Conservation (phyloP, 2,797 vertebrate species). For the Enteromius viviparus region DNA sequence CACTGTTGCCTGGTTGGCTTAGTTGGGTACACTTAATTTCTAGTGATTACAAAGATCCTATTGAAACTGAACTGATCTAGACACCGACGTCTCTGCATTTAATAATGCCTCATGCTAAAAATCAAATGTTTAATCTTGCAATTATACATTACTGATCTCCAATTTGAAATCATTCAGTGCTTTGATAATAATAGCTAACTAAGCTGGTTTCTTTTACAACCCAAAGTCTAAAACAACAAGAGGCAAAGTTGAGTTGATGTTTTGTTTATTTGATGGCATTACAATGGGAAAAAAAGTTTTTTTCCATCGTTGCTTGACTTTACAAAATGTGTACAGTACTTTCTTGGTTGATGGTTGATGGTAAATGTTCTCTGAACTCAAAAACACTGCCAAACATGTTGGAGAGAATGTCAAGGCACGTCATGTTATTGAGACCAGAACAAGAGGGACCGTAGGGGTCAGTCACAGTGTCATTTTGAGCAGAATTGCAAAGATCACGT, state of each 20-base stretch:
- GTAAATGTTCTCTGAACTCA: conserved; percentile 56
- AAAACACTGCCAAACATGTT: conserved; percentile 52
- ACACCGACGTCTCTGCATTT: too few species aligned
- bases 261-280: conserved; percentile 59
- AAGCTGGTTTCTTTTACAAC: too few species aligned
- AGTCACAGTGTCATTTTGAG: conserved; percentile 55
- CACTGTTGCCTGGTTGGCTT: too few species aligned
- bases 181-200: neutral
- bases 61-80: too few species aligned
- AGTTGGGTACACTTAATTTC: too few species aligned
- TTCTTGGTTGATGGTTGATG: conserved; percentile 51
- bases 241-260: conserved; percentile 8
- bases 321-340: conserved; percentile 61
- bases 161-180: too few species aligned
- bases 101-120: too few species aligned
- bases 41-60: too few species aligned
- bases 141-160: too few species aligned
- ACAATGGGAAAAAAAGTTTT: conserved; percentile 35
- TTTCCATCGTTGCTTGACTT: conserved; percentile 29
- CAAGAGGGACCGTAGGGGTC: conserved; percentile 46
- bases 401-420: conserved; percentile 60
- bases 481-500: conserved; percentile 29
- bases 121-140: too few species aligned
- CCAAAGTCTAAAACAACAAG: neutral
- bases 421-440: conserved; percentile 59